A percentile compares a stretch with the other conserved stretches of the same genome.
phyloP scores from a whole-genome alignment of 1,140 invertebrate genomes.

The Calephelis virginiensis region DNA sequence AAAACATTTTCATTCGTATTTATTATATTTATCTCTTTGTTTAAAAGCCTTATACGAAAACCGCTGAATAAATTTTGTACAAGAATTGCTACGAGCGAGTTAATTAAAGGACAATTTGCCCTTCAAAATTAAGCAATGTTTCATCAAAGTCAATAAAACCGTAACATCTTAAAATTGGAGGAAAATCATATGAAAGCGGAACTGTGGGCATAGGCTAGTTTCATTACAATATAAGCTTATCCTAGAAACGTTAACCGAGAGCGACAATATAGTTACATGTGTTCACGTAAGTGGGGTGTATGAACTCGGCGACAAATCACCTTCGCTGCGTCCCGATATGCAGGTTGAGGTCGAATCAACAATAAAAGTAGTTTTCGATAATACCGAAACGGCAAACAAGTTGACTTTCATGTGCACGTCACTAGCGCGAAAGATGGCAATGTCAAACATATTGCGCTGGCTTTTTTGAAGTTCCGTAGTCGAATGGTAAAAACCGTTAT shows the following conservation, averaged over 20 bases:
- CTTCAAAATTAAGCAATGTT: no score
- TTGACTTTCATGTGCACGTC: constrained; percentile 40
- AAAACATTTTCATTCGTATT: no score
- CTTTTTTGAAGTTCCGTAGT: neutral
- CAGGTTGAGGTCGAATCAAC: constrained; percentile 66
- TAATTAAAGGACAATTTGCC: no score
- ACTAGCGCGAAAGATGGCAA: constrained; percentile 21
- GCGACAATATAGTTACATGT: constrained; percentile 55
- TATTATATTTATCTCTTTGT: no score
- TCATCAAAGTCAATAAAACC: no score
- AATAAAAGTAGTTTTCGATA: constrained; percentile 70
- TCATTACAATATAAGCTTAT: neutral
- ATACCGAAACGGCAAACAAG: constrained; percentile 58
- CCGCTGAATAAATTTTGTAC: no score
- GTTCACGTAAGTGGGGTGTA: constrained; percentile 70
- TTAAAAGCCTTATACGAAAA: no score
- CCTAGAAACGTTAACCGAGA: constrained; percentile 27
- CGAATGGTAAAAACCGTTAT: neutral
- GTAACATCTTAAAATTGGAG: no score
- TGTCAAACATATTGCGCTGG: neutral
- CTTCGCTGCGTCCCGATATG: constrained; percentile 68
- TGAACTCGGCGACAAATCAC: constrained; percentile 62
- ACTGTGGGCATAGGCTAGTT: neutral
- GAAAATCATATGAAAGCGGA: no score
- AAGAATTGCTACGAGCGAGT: no score